Evolutionary conservation across 2,797 vertebrate species (phyloP), one percentile per base, ranked within the genome.

Genomic region (Knipowitschia caucasica): DNA sequence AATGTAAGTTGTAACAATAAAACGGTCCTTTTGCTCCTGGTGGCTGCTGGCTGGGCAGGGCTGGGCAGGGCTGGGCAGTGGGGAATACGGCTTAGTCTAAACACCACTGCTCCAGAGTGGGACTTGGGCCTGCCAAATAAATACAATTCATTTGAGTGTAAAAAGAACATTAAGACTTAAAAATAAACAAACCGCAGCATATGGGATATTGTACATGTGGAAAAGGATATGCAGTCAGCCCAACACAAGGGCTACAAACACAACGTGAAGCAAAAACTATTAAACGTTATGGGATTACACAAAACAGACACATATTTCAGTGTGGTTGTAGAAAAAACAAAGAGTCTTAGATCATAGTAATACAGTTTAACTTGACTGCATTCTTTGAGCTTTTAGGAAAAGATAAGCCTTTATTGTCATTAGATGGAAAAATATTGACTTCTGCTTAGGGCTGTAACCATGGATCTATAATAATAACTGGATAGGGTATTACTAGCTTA

Each of bases 1-100:
- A 80, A 81, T 75, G 80, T 69, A 78, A 84, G 70, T 65, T 73
- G 77, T 59, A 71, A 80, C 77, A 80, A 77, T 83, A 85, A 87
- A 83, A 87, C 50, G 59, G 53, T 64, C 56, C n/a, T n/a, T n/a
- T 36, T 24, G 68, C 57, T 59, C 50, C 5, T 38, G 8, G 15
- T 0, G 27, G 53, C 15, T 67, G 59, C 67, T 17, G 52, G 36
- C 36, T 39, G 18, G 20, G 5, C 63, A 15, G 54, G 52, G 53
- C 68, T 71, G 64, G 5, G 38, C 40, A 42, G 39, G 67, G 51
- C 42, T 46, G 36, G 50, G 60, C 39, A 53, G 62, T 24, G 56
- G 36, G 44, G 51, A 75, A 54, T 56, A 43, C 45, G 43, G 64
- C 20, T 4, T 50, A 66, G 25, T 77, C 49, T 83, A 85, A 78